phyloP scores from a whole-genome alignment of 2,113 vertebrate species.

The Colaptes auratus region DNA sequence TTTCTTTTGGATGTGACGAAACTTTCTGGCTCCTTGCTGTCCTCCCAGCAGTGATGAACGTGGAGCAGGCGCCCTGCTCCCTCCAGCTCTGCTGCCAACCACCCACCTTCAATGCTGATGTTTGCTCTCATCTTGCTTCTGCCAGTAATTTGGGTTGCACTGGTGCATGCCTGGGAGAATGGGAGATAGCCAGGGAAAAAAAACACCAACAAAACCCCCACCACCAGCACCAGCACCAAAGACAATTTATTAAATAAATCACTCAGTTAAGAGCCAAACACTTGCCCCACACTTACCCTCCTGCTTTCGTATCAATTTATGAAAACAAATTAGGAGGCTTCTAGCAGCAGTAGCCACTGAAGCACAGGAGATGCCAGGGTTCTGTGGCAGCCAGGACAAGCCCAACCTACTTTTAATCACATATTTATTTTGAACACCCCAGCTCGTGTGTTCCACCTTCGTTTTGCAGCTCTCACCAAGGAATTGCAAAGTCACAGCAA shows the following conservation, averaged over 20 bases:
- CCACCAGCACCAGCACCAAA: neutral
- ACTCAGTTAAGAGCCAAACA: neutral
- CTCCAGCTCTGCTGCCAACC: neutral
- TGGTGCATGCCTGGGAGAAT: neutral
- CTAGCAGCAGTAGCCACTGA: neutral
- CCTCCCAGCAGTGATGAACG: neutral
- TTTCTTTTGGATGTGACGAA: conserved; percentile 46
- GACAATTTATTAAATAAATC: neutral
- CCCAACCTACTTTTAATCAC: neutral
- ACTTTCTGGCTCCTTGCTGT: conserved; percentile 51
- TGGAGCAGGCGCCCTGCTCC: fast-evolving
- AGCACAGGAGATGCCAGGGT: neutral
- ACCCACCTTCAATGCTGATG: fast-evolving
- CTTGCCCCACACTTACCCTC: neutral
- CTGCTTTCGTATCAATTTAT: neutral
- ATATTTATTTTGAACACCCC: neutral
- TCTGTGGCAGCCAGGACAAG: neutral
- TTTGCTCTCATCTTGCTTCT: neutral
- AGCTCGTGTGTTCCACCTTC: neutral
- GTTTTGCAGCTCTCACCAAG: neutral
- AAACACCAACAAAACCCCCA: too few species aligned
- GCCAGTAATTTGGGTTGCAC: neutral
- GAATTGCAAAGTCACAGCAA: neutral
- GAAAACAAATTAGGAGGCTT: neutral
- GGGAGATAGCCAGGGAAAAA: neutral